Evolutionary conservation across 2,797 vertebrate genomes (phyloP), one percentile per base, ranked within the genome.

Genomic region (Microtus obscurus): DNA sequence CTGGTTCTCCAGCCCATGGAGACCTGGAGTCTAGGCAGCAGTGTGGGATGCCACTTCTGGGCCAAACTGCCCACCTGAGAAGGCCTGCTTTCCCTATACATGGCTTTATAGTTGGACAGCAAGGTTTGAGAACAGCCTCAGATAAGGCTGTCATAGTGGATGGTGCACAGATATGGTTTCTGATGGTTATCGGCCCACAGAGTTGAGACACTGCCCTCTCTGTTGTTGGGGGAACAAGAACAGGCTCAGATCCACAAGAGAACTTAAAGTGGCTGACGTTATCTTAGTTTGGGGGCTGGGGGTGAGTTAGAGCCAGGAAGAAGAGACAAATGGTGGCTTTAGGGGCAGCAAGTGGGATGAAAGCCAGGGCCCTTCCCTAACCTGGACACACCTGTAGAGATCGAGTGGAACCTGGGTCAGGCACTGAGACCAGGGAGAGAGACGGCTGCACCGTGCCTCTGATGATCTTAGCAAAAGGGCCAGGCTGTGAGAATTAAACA

Each of bases 141-240:
- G 98, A 95, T 96, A 91, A 71, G 87, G 53, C 87, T 0, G 89
- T 95, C 95, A 86, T 21, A 80, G 98, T 98, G 98, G 99, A 99
- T 99, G 99, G 91, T 0, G 95, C n/a, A 53, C 96, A 98, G 99
- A 98, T 99, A 96, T 98, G 98, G 98, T 99, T 99, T 99, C 99
- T 71, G 99, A 99, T 99, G 98, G 99, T 99, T 99, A 99, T 99
- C 99, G 0, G 96, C 97, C 0, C 98, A 98, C 96, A 43, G 95
- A 92, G 81, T 61, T 0, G 86, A 99, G 98, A 99, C 99, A 99
- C 98, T 99, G 99, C 99, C 99, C 99, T 98, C 99, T 99, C 99
- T 99, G 99, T 99, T 99, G 99, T 99, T 99, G 98, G 98, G 99
- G 98, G 97, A 97, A 98, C 98, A 98, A 98, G 98, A 93, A 85